These are phyloP conservation scores for Hemibagrus wyckioides DNA, from an alignment of 2,113 vertebrate species.

Conservation along the genomic window DNA sequence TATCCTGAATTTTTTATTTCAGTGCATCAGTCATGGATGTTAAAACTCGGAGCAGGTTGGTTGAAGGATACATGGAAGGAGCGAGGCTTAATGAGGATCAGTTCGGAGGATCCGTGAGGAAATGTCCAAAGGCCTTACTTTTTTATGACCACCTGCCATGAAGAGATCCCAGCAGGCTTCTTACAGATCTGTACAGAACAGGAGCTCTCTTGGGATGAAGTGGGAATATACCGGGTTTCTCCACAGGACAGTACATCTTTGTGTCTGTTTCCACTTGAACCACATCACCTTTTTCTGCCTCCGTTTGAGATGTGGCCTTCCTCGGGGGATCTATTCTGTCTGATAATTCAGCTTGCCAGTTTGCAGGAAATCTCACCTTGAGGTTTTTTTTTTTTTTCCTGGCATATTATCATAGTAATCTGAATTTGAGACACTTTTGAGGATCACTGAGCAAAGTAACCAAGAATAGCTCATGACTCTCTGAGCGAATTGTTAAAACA, in stretches of 20 bases:
- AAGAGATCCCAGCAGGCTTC: background rate
- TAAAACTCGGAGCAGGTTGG: background rate
- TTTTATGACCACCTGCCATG: conserved; percentile 50
- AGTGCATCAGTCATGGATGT: background rate
- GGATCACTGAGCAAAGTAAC: background rate
- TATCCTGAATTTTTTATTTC: background rate
- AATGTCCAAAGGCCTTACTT: conserved; percentile 31
- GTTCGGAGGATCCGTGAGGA: conserved; percentile 22
- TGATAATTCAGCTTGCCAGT: conserved; percentile 3
- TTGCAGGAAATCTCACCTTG: background rate
- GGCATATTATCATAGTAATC: background rate
- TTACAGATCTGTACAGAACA: conserved; percentile 21
- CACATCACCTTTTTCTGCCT: background rate
- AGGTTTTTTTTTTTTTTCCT: background rate
- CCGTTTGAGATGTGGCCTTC: background rate
- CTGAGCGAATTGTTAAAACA: background rate
- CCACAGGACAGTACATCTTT: background rate
- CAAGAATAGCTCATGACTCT: background rate
- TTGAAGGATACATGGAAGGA: background rate
- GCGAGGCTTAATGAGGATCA: conserved; percentile 19
- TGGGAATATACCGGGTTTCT: background rate
- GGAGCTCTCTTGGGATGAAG: background rate
- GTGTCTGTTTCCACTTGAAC: conserved; percentile 11
- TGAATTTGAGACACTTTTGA: background rate
- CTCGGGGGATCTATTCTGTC: background rate